Base-by-base conservation (phyloP, 2,888 invertebrate genomes). In the Melinopterus prodromus region DNA sequence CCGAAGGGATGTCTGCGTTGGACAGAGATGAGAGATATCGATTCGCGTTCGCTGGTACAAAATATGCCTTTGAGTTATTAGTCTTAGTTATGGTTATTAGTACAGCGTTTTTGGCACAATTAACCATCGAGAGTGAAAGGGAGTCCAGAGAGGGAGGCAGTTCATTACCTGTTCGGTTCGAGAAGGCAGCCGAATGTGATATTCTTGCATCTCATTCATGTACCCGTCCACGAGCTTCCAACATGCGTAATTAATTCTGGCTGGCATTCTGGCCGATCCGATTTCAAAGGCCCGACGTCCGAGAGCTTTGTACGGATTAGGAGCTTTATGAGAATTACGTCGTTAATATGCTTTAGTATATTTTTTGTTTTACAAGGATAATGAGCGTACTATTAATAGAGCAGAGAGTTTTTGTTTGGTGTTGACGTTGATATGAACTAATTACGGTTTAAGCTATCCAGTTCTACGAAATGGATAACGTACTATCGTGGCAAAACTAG, bases 1-100 rank as follows among this genome's bases (percentile, higher is more conserved):
- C 1, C 12, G 26, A n/a, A 16, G 26, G 71, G 71, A 26, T 71
- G 26, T 16, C 26, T 71, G 71, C 71, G 71, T 71, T 71, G 7
- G 15, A 71, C 7, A 16, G 26, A 71, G 71, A 16, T 71, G 15
- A 26, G 14, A 71, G 71, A 71, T 53, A 53, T 53, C 53, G 53
- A 53, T 53, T 12, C 53, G 9, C 53, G 5, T 53, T 26, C 53
- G 53, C 7, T 6, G 53, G 53, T 4, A 53, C 53, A 53, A 53
- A 53, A 53, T 53, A 53, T 74, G 77, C 83, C 83, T 83, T 83
- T 83, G 83, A 83, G 80, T 83, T 83, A 83, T 83, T 83, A 83
- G 81, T 80, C 82, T 82, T 81, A 82, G 83, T 83, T 83, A 83
- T 82, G 81, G 83, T 82, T 82, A 83, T 83, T 83, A 80, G 82